Percentiles rank a stretch among this genome's conserved stretches.
Evolutionary conservation across 2,888 invertebrate genomes (phyloP).

Genomic region (Ariolimax columbianus): DNA sequence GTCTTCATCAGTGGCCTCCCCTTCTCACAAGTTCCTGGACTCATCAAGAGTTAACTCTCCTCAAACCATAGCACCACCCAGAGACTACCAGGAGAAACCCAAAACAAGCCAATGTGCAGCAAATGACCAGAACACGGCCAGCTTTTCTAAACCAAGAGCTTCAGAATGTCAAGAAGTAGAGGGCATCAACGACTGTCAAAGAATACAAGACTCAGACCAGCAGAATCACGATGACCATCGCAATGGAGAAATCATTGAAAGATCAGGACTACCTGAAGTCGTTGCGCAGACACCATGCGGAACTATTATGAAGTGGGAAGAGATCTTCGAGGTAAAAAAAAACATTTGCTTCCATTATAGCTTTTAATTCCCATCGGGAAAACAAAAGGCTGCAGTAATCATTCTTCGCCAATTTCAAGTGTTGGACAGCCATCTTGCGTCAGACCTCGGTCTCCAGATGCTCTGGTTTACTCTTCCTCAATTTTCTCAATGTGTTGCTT

Average conservation of each 20-base stretch:
- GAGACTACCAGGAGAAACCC: not conserved
- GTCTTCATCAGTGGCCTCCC: conserved; percentile 66
- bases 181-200: conserved; percentile 3
- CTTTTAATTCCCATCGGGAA: too few species aligned
- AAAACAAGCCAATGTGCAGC: not conserved
- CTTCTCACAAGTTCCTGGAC: conserved; percentile 30
- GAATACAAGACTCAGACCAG: conserved; percentile 66
- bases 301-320: conserved; percentile 70
- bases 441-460: too few species aligned
- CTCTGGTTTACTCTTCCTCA: too few species aligned
- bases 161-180: not conserved
- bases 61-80: not conserved
- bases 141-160: not conserved
- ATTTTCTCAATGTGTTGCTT: too few species aligned
- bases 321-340: conserved; percentile 67
- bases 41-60: conserved; percentile 3
- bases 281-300: conserved; percentile 73
- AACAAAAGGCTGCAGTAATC: too few species aligned
- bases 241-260: not conserved
- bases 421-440: too few species aligned
- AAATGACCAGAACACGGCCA: not conserved
- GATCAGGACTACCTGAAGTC: conserved; percentile 61
- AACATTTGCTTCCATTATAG: too few species aligned
- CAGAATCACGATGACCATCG: not conserved
- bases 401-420: too few species aligned